Evolutionary conservation across 2,888 invertebrate genomes (phyloP).

Genomic region (Andricus curvator): DNA sequence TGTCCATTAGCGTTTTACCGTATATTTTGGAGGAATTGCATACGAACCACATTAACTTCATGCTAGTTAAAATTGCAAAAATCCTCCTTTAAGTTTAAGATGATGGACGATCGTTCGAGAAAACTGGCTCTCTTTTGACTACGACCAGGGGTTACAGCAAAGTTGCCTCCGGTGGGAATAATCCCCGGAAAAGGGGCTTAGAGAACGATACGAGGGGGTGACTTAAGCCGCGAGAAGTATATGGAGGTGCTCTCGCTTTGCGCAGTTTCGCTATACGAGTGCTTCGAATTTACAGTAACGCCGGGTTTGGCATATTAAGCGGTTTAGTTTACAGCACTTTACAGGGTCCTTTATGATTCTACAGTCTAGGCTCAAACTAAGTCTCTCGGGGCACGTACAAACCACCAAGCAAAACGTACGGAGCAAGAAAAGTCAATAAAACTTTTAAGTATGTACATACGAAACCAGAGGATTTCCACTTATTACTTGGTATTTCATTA

Average conservation of each 20-base stretch:
- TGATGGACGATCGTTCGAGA: conserved; percentile 6
- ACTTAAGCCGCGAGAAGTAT: conserved; percentile 36
- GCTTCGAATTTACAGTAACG: conserved; percentile 44
- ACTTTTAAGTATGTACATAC: background rate
- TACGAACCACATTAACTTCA: too few relatives aligned
- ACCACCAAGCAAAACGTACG: background rate
- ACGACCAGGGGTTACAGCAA: background rate
- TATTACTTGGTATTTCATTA: background rate
- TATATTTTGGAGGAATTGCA: too few relatives aligned
- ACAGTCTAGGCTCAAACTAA: conserved; percentile 20
- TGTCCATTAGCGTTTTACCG: too few relatives aligned
- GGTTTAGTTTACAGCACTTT: conserved; percentile 35
- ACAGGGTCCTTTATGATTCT: conserved; percentile 26
- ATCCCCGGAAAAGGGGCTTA: conserved; percentile 38
- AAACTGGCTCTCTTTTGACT: conserved; percentile 15
- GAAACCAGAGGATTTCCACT: background rate
- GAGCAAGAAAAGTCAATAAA: conserved; percentile 26
- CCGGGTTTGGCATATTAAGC: conserved; percentile 51
- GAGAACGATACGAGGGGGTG: conserved; percentile 1
- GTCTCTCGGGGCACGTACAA: conserved; percentile 21
- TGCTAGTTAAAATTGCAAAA: background rate
- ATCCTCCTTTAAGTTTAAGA: background rate
- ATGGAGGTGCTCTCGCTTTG: conserved; percentile 39
- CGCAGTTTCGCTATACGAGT: conserved; percentile 44
- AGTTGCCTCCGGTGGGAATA: conserved; percentile 31